These are phyloP conservation scores for Agrotis segetum DNA, from an alignment of 2,888 invertebrate species.

Conservation along the genomic window DNA sequence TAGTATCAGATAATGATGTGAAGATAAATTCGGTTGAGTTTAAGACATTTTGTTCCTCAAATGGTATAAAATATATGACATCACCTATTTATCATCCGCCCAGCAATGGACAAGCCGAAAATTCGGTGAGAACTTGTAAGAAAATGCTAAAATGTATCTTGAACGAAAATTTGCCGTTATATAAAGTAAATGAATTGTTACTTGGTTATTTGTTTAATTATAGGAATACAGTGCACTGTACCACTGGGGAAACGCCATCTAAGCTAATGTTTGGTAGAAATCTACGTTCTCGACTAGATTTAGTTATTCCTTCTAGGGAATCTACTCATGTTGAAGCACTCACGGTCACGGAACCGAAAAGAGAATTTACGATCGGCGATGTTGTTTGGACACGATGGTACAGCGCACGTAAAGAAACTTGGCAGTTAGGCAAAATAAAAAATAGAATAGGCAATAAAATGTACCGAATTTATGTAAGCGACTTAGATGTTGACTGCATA, in stretches of 20 bases:
- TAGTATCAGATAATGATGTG: conserved; percentile 19
- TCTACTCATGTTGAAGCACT: background rate
- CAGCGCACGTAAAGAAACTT: too few species aligned
- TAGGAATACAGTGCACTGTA: background rate
- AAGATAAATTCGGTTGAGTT: conserved; percentile 21
- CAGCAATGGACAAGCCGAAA: conserved; percentile 13
- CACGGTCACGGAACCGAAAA: background rate
- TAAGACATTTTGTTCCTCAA: background rate
- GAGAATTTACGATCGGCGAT: too few species aligned
- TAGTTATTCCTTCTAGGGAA: background rate
- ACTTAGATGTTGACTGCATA: too few species aligned
- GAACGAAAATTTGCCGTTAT: background rate
- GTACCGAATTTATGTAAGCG: too few species aligned
- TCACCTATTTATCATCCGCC: conserved; percentile 18
- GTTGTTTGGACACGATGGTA: too few species aligned
- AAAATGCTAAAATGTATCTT: background rate
- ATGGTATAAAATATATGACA: conserved; percentile 18
- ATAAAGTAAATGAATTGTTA: background rate
- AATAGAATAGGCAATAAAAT: too few species aligned
- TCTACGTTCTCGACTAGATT: background rate
- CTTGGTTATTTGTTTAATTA: background rate
- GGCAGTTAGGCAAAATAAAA: too few species aligned
- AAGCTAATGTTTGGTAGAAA: background rate
- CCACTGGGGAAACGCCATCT: background rate
- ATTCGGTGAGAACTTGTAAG: conserved; percentile 3